Conservation (phyloP, 2,888 invertebrate species). For the Keiferia lycopersicella region DNA sequence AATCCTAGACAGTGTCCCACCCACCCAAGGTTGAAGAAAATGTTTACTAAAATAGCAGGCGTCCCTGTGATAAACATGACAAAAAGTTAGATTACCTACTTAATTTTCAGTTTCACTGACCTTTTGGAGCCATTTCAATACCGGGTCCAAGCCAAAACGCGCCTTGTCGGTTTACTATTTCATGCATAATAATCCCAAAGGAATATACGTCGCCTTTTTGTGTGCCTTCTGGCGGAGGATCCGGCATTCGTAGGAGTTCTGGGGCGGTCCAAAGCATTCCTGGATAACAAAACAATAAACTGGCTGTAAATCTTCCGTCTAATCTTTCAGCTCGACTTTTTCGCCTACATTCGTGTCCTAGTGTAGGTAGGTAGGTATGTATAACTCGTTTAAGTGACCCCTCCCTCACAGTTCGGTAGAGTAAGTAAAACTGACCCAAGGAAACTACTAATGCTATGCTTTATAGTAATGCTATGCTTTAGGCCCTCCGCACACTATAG, state of each 20-base stretch:
- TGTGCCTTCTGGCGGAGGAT: conserved; percentile 86
- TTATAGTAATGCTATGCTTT: too few relatives aligned
- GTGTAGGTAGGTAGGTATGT: too few relatives aligned
- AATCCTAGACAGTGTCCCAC: background rate
- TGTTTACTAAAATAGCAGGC: background rate
- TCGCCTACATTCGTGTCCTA: too few relatives aligned
- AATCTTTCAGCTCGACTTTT: too few relatives aligned
- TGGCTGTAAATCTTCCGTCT: background rate
- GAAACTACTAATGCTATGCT: too few relatives aligned
- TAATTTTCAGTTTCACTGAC: conserved; percentile 64
- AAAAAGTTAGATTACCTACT: conserved; percentile 1
- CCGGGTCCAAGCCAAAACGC: conserved; percentile 90
- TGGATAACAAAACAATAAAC: conserved; percentile 50
- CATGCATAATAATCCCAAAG: conserved; percentile 96
- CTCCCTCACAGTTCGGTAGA: too few relatives aligned
- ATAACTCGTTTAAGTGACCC: too few relatives aligned
- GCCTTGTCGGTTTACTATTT: conserved; percentile 93
- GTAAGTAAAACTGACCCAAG: too few relatives aligned
- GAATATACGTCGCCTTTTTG: conserved; percentile 98
- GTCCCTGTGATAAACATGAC: too few relatives aligned
- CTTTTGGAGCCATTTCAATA: conserved; percentile 84
- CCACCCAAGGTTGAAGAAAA: background rate
- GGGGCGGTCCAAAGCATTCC: conserved; percentile 96
- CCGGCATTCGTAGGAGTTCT: conserved; percentile 88
- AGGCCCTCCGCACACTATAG: too few relatives aligned